These are phyloP conservation scores for Podotricha telesiphe DNA, from an alignment of 2,888 invertebrate genomes.

Conservation along the genomic window DNA sequence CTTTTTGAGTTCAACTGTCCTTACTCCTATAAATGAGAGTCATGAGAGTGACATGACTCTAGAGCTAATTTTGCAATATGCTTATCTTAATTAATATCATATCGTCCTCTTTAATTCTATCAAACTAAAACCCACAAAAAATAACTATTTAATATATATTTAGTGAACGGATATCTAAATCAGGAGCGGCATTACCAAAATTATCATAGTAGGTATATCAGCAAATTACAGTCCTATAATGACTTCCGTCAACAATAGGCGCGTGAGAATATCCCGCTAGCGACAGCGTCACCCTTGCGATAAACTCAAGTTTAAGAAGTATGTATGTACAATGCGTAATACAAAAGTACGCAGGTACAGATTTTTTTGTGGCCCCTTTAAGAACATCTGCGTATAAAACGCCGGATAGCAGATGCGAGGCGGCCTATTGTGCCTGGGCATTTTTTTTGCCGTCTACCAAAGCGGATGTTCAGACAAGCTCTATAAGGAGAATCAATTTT, in stretches of 20 bases:
- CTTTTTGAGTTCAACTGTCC: too few species aligned
- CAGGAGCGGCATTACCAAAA: conserved; percentile 1
- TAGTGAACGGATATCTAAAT: neutral
- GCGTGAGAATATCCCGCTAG: conserved; percentile 46
- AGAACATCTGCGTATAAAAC: conserved; percentile 68
- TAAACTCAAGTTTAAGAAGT: conserved; percentile 61
- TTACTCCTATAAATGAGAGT: too few species aligned
- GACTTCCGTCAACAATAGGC: conserved; percentile 20
- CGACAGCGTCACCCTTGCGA: conserved; percentile 51
- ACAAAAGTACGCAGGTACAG: conserved; percentile 66
- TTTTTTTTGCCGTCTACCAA: conserved; percentile 55
- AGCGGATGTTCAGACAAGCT: conserved; percentile 46
- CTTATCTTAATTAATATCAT: too few species aligned
- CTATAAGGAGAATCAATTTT: conserved; percentile 62
- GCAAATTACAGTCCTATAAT: conserved; percentile 18
- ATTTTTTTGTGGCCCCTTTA: conserved; percentile 59
- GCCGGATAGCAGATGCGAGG: conserved; percentile 74
- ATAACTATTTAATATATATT: neutral
- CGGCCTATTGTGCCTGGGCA: conserved; percentile 59
- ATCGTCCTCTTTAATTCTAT: too few species aligned
- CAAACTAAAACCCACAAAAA: neutral
- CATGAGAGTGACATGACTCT: too few species aligned
- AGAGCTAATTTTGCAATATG: too few species aligned
- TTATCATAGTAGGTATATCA: neutral
- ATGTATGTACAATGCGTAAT: conserved; percentile 46